Evolutionary conservation across 1,140 invertebrate genomes (phyloP).

Genomic region (Scaptodrosophila lebanonensis): DNA sequence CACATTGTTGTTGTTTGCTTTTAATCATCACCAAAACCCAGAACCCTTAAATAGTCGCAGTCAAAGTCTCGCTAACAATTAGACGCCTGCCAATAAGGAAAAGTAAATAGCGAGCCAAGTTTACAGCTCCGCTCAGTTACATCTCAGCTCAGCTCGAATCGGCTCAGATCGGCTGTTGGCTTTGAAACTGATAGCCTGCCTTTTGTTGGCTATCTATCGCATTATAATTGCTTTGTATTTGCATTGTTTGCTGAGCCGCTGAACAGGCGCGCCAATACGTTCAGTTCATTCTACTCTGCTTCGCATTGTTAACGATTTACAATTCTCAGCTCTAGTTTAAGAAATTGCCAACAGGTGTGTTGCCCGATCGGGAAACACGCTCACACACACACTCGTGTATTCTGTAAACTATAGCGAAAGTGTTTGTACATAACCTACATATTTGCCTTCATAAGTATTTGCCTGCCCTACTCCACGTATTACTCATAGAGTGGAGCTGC

Average conservation of each 20-base stretch:
- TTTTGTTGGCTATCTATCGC: conserved; percentile 8
- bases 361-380: too few relatives aligned
- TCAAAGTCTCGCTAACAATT: conserved; percentile 49
- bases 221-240: conserved; percentile 24
- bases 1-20: conserved; percentile 36
- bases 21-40: conserved; percentile 58
- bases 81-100: conserved; percentile 64
- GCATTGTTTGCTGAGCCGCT: conserved; percentile 21
- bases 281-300: too few relatives aligned
- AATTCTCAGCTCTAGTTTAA: too few relatives aligned
- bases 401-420: too few relatives aligned
- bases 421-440: too few relatives aligned
- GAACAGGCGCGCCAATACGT: too few relatives aligned
- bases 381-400: too few relatives aligned
- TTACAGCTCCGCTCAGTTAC: conserved; percentile 13
- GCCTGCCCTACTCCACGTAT: too few relatives aligned
- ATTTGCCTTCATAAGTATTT: too few relatives aligned
- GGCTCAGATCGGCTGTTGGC: conserved; percentile 8
- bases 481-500: too few relatives aligned
- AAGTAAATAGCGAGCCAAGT: conserved; percentile 42
- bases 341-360: too few relatives aligned
- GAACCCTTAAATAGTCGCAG: conserved; percentile 64
- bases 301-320: too few relatives aligned
- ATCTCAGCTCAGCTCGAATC: background rate
- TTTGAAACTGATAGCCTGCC: conserved; percentile 26